A percentile compares a stretch with the other conserved stretches of the same genome.
These are phyloP conservation scores for Bergia sp. DNA, from an alignment of 92 coral and sea anemone genomes.

Conservation along the genomic window DNA sequence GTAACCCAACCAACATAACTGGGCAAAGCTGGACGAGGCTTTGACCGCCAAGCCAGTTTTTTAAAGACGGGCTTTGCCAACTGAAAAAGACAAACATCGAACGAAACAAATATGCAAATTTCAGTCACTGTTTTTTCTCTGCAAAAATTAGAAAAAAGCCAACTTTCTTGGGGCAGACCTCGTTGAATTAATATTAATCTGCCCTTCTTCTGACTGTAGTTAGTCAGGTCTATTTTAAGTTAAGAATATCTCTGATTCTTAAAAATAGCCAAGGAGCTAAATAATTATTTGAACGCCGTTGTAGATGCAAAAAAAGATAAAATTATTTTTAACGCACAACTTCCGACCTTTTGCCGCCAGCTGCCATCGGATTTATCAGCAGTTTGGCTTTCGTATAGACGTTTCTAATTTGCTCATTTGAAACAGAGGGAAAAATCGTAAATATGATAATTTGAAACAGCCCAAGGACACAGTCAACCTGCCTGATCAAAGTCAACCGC, in stretches of 20 bases:
- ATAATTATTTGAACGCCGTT: background rate
- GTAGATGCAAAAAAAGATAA: background rate
- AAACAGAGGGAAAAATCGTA: background rate
- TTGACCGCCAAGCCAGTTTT: no score
- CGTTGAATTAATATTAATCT: no score
- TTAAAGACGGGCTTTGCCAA: no score
- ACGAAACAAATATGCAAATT: no score
- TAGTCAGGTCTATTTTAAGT: no score
- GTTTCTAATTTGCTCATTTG: background rate
- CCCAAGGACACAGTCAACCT: background rate
- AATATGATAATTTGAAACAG: background rate
- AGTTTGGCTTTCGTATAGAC: background rate
- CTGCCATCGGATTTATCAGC: constrained; percentile 4
- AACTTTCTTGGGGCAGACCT: no score
- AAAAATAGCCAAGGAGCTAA: background rate
- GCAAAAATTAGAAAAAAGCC: no score
- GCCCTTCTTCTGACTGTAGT: no score
- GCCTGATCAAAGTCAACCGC: background rate
- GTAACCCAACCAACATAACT: no score
- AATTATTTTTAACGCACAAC: background rate
- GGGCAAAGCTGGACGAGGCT: no score
- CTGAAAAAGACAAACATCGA: no score
- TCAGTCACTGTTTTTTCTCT: no score
- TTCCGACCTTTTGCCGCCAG: constrained; percentile 34
- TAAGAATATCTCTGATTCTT: background rate